Evolutionary conservation across 2,797 vertebrate species (phyloP).

Genomic region (Triplophysa bombifrons): DNA sequence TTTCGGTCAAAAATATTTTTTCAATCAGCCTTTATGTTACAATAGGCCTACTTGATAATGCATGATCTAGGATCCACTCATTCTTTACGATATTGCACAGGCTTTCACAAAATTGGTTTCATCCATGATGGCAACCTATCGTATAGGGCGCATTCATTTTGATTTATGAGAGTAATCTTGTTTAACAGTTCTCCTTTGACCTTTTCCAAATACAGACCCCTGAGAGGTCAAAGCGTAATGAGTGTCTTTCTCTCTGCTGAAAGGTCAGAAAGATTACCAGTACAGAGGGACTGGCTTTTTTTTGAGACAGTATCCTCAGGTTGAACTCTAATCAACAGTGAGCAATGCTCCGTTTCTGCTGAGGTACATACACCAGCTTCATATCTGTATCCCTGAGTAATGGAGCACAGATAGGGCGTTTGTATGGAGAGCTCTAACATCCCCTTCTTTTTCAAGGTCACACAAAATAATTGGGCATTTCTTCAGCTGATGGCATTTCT

Average conservation of each 20-base stretch:
- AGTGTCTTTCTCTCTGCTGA: conserved; percentile 12
- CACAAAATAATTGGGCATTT: not conserved
- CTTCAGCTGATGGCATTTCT: not conserved
- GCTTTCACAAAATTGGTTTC: conserved; percentile 6
- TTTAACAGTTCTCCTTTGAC: conserved; percentile 20
- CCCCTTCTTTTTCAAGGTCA: not conserved
- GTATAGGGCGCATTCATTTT: not conserved
- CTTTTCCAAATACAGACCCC: conserved; percentile 19
- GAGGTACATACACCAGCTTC: not conserved
- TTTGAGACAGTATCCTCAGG: conserved; percentile 35
- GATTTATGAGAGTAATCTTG: conserved; percentile 28
- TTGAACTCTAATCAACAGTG: conserved; percentile 38
- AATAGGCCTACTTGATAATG: not conserved
- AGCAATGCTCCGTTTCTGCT: not conserved
- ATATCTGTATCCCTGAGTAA: conserved; percentile 13
- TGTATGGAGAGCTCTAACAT: not conserved
- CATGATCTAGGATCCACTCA: not conserved
- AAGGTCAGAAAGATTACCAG: conserved; percentile 27
- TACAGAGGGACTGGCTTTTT: conserved; percentile 28
- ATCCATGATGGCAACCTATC: not conserved
- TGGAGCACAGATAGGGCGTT: not conserved
- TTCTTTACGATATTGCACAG: not conserved
- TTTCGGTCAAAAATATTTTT: not conserved
- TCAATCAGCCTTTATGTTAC: no score
- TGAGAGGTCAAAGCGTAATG: conserved; percentile 25